Evolutionary conservation across 2,113 vertebrate species (phyloP).

Genomic region (Prunella himalayana): DNA sequence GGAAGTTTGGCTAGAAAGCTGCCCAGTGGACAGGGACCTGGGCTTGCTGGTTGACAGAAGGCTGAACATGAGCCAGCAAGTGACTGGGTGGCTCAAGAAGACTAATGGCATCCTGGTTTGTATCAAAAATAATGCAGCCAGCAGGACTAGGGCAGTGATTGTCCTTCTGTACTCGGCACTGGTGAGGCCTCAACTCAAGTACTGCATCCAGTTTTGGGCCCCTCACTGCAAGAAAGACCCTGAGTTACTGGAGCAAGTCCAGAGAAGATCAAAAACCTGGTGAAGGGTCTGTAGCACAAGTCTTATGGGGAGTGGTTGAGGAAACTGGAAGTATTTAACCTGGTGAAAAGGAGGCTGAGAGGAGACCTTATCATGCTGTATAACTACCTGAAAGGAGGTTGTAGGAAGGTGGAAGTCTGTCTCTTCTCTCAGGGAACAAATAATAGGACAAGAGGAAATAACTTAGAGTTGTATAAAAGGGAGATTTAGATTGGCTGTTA

Average conservation of each 20-base stretch:
- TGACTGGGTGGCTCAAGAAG: background rate
- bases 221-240: background rate
- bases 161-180: rapidly evolving
- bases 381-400: background rate
- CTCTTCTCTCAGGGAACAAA: background rate
- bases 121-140: background rate
- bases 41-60: background rate
- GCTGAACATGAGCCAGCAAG: background rate
- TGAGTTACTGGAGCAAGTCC: background rate
- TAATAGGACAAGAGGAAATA: background rate
- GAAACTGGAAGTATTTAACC: background rate
- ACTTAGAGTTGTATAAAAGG: background rate
- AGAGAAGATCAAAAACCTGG: background rate
- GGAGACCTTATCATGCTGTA: background rate
- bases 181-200: background rate
- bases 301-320: background rate
- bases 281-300: background rate
- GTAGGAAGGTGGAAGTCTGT: rapidly evolving
- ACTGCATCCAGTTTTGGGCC: background rate
- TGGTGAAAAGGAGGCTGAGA: background rate
- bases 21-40: rapidly evolving
- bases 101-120: background rate
- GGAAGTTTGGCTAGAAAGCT: background rate
- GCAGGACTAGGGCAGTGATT: background rate
- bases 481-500: background rate